Percentiles rank a stretch among this genome's conserved stretches.
phyloP scores from a whole-genome alignment of 2,113 vertebrate genomes.

The Indri indri region DNA sequence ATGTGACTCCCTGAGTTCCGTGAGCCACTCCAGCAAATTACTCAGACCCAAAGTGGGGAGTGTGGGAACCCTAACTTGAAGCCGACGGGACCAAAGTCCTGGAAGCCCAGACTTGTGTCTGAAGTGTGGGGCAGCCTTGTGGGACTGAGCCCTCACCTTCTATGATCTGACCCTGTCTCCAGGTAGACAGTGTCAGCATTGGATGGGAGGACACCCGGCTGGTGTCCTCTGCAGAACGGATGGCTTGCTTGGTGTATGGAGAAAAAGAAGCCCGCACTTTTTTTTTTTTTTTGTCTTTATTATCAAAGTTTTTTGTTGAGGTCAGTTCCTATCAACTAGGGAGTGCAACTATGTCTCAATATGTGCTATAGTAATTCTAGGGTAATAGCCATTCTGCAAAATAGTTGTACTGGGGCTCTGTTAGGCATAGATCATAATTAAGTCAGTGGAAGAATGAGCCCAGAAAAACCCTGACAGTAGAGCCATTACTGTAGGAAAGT shows the following conservation, averaged over 20 bases:
- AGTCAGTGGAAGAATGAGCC: conserved; percentile 38
- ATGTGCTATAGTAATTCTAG: conserved; percentile 54
- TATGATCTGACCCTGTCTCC: background rate
- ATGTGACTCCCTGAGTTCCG: background rate
- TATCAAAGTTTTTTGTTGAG: conserved; percentile 76
- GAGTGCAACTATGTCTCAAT: conserved; percentile 29
- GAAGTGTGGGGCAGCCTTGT: background rate
- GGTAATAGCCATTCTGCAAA: conserved; percentile 12
- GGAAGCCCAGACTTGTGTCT: background rate
- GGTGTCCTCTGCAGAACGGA: background rate
- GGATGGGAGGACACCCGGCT: background rate
- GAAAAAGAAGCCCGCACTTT: background rate
- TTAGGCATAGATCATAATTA: background rate
- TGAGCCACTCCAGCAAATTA: background rate
- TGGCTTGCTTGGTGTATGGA: background rate
- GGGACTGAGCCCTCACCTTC: background rate
- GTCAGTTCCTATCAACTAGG: conserved; percentile 55
- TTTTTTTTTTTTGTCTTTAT: conserved; percentile 60
- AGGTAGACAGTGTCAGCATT: background rate
- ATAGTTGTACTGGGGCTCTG: conserved; percentile 44
- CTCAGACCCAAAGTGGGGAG: background rate
- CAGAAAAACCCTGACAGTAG: conserved; percentile 34
- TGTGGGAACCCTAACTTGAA: background rate
- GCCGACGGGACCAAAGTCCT: background rate
- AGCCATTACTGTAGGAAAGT: conserved; percentile 28